Evolutionary conservation across 2,888 invertebrate genomes (phyloP).

Genomic region (Lepidocyrtoides sp.): DNA sequence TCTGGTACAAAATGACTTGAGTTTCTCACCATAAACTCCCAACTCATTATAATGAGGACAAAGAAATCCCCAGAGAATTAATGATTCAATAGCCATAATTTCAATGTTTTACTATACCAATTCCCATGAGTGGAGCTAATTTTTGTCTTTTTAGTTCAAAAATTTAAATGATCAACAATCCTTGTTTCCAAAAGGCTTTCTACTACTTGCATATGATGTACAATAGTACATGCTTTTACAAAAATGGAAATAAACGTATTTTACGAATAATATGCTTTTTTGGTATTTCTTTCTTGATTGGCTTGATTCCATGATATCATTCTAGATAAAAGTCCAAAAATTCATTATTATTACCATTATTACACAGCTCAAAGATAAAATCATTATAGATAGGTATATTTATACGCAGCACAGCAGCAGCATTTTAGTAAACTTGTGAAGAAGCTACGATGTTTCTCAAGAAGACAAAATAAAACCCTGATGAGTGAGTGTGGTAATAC

Average conservation of each 20-base stretch:
- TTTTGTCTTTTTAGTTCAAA: neutral
- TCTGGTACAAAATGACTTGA: neutral
- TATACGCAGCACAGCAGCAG: slow-evolving; percentile 6
- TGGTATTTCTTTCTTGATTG: slow-evolving; percentile 38
- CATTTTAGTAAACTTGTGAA: too few relatives aligned
- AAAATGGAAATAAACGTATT: neutral
- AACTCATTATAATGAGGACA: neutral
- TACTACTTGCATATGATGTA: neutral
- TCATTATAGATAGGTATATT: too few relatives aligned
- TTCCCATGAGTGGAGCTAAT: slow-evolving; percentile 2
- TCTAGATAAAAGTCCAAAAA: slow-evolving; percentile 24
- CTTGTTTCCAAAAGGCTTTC: too few relatives aligned
- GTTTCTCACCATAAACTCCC: neutral
- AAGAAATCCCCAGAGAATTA: slow-evolving; percentile 3
- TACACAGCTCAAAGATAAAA: slow-evolving; percentile 42
- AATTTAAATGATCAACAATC: neutral
- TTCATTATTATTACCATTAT: slow-evolving; percentile 46
- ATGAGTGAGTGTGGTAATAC: neutral
- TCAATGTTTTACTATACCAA: neutral
- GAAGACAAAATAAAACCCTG: slow-evolving; percentile 35
- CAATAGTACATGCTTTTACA: neutral
- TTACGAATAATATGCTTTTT: slow-evolving; percentile 9
- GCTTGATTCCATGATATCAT: slow-evolving; percentile 59
- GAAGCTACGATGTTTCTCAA: slow-evolving; percentile 28
- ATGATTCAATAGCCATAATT: slow-evolving; percentile 8